These are phyloP conservation scores for Calyptomena viridis DNA, from an alignment of 2,113 vertebrate genomes.

Conservation along the genomic window DNA sequence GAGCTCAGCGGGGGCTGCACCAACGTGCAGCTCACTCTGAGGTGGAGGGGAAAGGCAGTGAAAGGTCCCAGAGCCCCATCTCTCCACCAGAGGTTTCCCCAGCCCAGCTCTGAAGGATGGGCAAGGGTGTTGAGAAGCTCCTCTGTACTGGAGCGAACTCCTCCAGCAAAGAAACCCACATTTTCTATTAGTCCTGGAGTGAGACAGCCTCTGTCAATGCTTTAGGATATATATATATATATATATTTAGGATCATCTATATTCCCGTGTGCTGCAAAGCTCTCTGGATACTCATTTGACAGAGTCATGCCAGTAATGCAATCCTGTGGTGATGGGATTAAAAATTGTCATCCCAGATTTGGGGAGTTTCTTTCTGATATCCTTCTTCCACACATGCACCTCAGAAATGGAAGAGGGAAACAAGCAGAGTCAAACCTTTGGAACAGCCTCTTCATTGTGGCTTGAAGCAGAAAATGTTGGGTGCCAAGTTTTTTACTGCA, in stretches of 20 bases:
- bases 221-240: not conserved
- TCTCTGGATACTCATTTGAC: not conserved
- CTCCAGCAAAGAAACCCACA: not conserved
- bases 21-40: not conserved
- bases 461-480: conserved; percentile 1
- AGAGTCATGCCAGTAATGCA: not conserved
- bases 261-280: not conserved
- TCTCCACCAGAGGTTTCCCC: not conserved
- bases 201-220: not conserved
- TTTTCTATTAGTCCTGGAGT: not conserved
- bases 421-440: not conserved
- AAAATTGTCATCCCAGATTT: not conserved
- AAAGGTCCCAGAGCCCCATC: not conserved
- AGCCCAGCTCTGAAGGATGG: not conserved
- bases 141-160: not conserved
- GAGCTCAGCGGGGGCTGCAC: conserved; percentile 1
- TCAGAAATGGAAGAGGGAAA: not conserved
- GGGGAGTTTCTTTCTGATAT: not conserved
- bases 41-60: not conserved
- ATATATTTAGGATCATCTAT: not conserved
- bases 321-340: not conserved
- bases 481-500: conserved; percentile 70
- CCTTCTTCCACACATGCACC: not conserved
- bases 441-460: not conserved
- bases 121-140: not conserved